phyloP scores from a whole-genome alignment of 2,888 invertebrate genomes.

The Plagodis dolabraria region DNA sequence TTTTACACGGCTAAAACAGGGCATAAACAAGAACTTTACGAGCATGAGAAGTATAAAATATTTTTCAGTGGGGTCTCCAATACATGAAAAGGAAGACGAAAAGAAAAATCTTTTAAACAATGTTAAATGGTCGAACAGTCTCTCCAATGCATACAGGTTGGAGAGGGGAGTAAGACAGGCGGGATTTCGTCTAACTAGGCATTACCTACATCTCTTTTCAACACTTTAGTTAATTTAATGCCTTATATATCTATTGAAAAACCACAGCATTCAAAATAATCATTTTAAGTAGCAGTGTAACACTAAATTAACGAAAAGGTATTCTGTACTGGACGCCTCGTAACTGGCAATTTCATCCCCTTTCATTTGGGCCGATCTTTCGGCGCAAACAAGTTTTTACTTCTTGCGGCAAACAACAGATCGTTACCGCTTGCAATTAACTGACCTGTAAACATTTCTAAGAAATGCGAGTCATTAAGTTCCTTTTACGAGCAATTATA shows the following conservation, averaged over 20 bases:
- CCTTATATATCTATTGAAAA: not conserved
- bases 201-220: too few relatives aligned
- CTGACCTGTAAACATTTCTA: conserved; percentile 53
- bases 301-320: conserved; percentile 11
- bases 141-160: too few relatives aligned
- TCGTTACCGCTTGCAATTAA: conserved; percentile 56
- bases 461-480: conserved; percentile 19
- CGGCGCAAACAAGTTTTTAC: conserved; percentile 52
- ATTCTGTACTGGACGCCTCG: conserved; percentile 14
- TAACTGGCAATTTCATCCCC: conserved; percentile 19
- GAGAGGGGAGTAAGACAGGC: too few relatives aligned
- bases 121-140: too few relatives aligned
- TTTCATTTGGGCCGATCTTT: conserved; percentile 46
- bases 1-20: too few relatives aligned
- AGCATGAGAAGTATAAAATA: too few relatives aligned
- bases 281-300: not conserved
- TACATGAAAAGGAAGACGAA: too few relatives aligned
- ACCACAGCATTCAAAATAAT: not conserved
- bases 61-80: too few relatives aligned
- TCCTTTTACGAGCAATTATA: conserved; percentile 20
- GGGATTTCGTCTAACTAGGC: too few relatives aligned
- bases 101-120: too few relatives aligned
- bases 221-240: too few relatives aligned
- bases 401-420: conserved; percentile 47
- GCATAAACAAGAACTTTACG: too few relatives aligned